Base-by-base conservation (phyloP, 2,113 vertebrate genomes). In the Tetrao urogallus region DNA sequence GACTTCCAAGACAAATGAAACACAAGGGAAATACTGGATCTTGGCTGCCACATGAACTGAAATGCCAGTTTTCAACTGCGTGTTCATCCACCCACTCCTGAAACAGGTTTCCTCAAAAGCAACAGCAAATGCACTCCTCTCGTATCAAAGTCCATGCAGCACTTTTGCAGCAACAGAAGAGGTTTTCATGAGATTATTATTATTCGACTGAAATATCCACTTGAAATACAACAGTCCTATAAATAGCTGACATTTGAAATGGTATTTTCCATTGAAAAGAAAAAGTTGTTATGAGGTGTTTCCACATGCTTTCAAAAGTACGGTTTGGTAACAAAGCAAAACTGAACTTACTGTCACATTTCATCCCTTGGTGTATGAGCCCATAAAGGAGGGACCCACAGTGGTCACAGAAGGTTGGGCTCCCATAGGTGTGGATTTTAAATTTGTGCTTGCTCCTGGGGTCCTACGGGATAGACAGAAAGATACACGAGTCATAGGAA, bases 361-460 rank as follows among this genome's bases (percentile, higher is more conserved):
- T 99, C 99, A 99, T 99, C 71, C 99, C 99, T 74, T 99, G 99
- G 97, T 99, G 99, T 96, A 99, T 98, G 54, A 99, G 98, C 36
- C 99, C 99, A 1, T 99, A 99, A 11, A 99, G 98, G 97, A 99
- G 97, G 0, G 99, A 99, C 12, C 99, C 99, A 18, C 99, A 99
- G 88, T 99, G 99, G 95, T 99, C 99, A 21, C 99, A 99, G 94
- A 99, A 99, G 11, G 99, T 99, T 5, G 99, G 99, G 94, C 99
- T 99, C 42, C 99, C 99, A 0, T 99, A 99, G 0, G 98, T 98
- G 97, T 99, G 99, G 94, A 99, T 99, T 98, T 99, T 99, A 95
- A 99, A 99, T 94, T 99, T 99, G 98, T 99, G 99, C 96, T 99
- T 99, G 98, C 99, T 99, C 96, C 99, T 98, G 88, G 99, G 99